Conservation (phyloP, 2,888 invertebrate genomes). For the Fissipunctia ypsillon region DNA sequence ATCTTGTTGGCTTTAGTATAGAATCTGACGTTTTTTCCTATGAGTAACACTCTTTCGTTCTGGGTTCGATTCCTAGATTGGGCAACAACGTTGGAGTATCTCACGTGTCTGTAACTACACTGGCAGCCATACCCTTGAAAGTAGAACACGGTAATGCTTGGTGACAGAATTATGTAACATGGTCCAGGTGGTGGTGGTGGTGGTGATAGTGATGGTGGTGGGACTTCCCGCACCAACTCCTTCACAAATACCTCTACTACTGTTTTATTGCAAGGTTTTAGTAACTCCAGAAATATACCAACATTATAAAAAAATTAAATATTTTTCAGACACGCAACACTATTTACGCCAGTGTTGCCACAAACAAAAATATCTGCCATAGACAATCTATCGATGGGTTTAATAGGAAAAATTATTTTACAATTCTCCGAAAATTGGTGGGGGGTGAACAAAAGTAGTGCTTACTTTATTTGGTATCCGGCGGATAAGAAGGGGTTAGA, state of each 20-base stretch:
- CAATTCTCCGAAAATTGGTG: constrained; percentile 42
- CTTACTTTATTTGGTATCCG: constrained; percentile 35
- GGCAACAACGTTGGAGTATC: not conserved
- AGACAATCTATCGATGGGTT: constrained; percentile 91
- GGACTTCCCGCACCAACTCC: no score
- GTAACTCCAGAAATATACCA: not conserved
- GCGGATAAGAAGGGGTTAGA: constrained; percentile 23
- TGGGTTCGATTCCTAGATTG: constrained; percentile 1
- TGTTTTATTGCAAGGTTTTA: no score
- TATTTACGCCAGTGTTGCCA: constrained; percentile 88
- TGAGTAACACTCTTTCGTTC: not conserved
- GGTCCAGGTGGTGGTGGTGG: no score
- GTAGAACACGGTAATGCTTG: not conserved
- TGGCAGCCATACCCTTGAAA: no score
- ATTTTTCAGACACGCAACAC: constrained; percentile 67
- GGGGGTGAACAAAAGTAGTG: not conserved
- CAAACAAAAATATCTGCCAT: constrained; percentile 88
- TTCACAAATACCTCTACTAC: no score
- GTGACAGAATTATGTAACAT: no score
- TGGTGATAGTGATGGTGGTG: no score
- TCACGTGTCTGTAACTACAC: no score
- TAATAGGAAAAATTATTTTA: constrained; percentile 82
- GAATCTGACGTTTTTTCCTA: no score
- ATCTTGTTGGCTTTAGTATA: no score
- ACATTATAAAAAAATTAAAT: constrained; percentile 1